Evolutionary conservation across 2,888 invertebrate genomes (phyloP), one percentile per base, ranked within the genome.

Genomic region (Lacanobia oleracea): DNA sequence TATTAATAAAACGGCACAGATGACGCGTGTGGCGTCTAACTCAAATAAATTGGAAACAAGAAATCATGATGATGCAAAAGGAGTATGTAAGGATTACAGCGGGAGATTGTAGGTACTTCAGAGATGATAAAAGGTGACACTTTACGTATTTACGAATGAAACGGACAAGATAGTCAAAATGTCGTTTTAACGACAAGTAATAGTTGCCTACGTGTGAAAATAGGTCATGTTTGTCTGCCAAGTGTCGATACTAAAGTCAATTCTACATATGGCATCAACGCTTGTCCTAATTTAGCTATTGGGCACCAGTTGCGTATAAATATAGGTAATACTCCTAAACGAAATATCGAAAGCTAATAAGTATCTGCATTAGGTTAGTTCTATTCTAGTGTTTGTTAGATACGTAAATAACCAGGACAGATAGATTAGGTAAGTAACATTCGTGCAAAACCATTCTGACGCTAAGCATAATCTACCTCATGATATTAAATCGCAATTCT

Each of bases 401-500:
- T 21, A 12, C 12, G 4, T 66, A 56, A 16, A 37, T 53, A 18
- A 56, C 16, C 23, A 12, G 14, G 5, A 45, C 27, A 37, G 23
- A 45, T 57, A 40, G 14, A 18, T 72, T 54, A 64, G 43, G 12
- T 63, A 64, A 45, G n/a, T 51, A 60, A 69, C 14, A 45, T n/a
- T 69, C 18, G 27, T 27, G n/a, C 1, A 37, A 60, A 71, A 53
- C 16, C n/a, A 40, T 18, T 45, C 12, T 1, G 23, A 48, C 27
- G 18, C n/a, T 45, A 62, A 62, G 57, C 21, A 40, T 33, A 16
- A 12, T 37, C n/a, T 50, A 50, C 56, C n/a, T 71, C 27, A 67
- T 33, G 37, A n/a, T 61, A 67, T 71, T 72, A 78, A 66, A 62
- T 53, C 33, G 14, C 51, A 73, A 65, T 61, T 79, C 50, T 67